These are phyloP conservation scores for Acanthiza pusilla DNA, from an alignment of 2,797 vertebrate species.

Conservation along the genomic window DNA sequence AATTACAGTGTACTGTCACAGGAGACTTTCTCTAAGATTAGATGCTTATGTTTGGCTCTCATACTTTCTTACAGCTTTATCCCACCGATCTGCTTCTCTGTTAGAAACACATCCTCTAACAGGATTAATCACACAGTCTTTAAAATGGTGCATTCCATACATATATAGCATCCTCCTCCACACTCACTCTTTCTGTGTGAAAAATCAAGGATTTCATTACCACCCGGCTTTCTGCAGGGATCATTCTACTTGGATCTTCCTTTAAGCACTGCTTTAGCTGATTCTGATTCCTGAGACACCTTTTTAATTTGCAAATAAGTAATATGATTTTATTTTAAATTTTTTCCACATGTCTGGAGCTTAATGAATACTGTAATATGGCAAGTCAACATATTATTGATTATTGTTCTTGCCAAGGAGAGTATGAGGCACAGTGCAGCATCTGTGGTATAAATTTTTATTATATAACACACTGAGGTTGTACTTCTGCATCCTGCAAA, in stretches of 20 bases:
- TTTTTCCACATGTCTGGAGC: neutral
- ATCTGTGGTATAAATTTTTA: neutral
- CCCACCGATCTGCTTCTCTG: neutral
- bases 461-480: neutral
- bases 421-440: neutral
- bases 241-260: neutral
- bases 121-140: slow-evolving; percentile 18
- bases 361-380: neutral
- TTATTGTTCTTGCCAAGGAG: neutral
- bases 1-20: neutral
- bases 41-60: neutral
- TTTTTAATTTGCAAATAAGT: neutral
- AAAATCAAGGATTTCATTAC: neutral
- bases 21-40: neutral
- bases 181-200: neutral
- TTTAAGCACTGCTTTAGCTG: neutral
- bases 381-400: neutral
- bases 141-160: neutral
- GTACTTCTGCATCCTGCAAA: neutral
- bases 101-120: neutral
- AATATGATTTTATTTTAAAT: neutral
- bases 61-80: slow-evolving; percentile 6
- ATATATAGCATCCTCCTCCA: neutral
- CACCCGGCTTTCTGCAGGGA: neutral
- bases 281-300: neutral